A percentile compares a stretch with the other conserved stretches of the same genome.
These are phyloP conservation scores for Temnothorax curvispinosus DNA, from an alignment of 1,140 invertebrate species.

Conservation along the genomic window DNA sequence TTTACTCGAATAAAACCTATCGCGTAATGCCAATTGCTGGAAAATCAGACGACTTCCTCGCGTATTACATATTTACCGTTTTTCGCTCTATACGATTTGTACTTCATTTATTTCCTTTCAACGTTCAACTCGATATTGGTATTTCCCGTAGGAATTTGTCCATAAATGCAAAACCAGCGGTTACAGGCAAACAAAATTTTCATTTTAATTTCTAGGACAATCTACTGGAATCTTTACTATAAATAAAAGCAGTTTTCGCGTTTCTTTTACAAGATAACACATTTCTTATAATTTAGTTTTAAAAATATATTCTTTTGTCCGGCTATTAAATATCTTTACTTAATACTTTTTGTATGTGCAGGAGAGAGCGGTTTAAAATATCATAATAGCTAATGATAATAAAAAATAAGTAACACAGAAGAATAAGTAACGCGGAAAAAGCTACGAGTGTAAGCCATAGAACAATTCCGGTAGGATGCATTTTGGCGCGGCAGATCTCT, in stretches of 20 bases:
- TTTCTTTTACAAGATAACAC: background rate
- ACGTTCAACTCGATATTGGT: slow-evolving; percentile 20
- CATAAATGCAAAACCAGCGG: background rate
- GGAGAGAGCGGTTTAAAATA: background rate
- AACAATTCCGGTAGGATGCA: background rate
- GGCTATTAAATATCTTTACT: background rate
- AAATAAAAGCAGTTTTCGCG: background rate
- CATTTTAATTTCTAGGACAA: slow-evolving; percentile 1
- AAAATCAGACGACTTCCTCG: slow-evolving; percentile 42
- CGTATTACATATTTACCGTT: slow-evolving; percentile 45
- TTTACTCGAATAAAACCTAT: slow-evolving; percentile 48
- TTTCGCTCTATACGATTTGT: slow-evolving; percentile 34
- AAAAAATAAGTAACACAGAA: background rate
- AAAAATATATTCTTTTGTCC: background rate
- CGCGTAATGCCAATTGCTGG: slow-evolving; percentile 43
- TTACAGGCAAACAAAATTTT: background rate
- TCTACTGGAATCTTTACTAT: background rate
- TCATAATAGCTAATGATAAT: background rate
- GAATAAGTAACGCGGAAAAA: slow-evolving; percentile 3
- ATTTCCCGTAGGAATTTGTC: background rate
- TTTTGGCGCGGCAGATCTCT: background rate
- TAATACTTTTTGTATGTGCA: background rate
- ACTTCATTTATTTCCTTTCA: slow-evolving; percentile 36
- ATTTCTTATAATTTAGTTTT: background rate
- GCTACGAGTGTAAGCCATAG: background rate